Evolutionary conservation across 2,888 invertebrate genomes (phyloP), one percentile per base, ranked within the genome.

Genomic region (Drosophila aldrichi): DNA sequence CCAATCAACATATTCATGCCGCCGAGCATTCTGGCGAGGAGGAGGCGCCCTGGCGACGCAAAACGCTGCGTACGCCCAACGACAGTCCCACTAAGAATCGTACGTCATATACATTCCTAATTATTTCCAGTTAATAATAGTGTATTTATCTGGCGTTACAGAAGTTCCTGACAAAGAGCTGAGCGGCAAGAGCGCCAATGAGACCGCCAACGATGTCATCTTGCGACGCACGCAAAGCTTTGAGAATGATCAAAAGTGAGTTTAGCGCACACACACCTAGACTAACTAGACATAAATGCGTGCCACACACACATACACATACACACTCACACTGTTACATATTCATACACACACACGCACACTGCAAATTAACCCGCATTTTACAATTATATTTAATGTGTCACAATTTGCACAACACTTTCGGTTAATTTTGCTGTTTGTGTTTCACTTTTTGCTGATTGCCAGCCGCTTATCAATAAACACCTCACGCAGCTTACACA

Each of bases 171-270:
- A 94, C 91, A 94, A 94, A 93, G 93, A 93, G 90, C 90, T 90
- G 81, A 91, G 76, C 79, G 85, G 78, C 83, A 91, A 90, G 74
- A 80, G 76, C 52, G 80, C 72, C 57, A 77, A 70, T 64, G 86
- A 86, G 54, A 90, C 83, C 64, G 84, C 89, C 77, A 86, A 90
- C 75, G 96, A 96, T 92, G 95, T 96, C 74, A 95, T 96, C 78
- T 94, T 97, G 71, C 94, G 97, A 92, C 95, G 97, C 92, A 96
- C 97, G 51, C 96, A 97, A 92, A 97, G 97, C 93, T 97, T 97
- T 92, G 97, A 97, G 93, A 96, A 96, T 90, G 97, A 97, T 92
- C 96, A 96, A 94, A 96, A 96, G 97, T 97, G 94, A 95, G 96
- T 96, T 69, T 29, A 61, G 54, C 40, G 58, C 59, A 64, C 58